Conservation (phyloP, 2,113 vertebrate genomes). For the Vanacampus margaritifer region DNA sequence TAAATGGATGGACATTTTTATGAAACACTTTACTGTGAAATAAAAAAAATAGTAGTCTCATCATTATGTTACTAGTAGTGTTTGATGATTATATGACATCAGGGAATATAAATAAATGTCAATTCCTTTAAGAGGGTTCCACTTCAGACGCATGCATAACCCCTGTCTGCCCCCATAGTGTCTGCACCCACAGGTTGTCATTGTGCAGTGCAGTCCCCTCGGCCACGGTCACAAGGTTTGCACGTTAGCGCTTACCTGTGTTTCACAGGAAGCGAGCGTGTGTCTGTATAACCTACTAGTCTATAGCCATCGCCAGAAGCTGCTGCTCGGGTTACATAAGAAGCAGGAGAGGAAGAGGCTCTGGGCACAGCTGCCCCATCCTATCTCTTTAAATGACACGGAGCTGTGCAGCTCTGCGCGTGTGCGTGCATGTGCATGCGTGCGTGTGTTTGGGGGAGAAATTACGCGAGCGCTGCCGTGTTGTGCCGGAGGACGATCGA, state of each 20-base stretch:
- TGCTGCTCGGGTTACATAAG: conserved; percentile 58
- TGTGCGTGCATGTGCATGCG: conserved; percentile 30
- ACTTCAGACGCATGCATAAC: too few relatives aligned
- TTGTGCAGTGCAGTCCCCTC: too few relatives aligned
- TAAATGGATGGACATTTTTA: too few relatives aligned
- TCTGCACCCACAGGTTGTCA: neutral
- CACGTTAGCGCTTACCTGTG: neutral
- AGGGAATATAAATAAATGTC: too few relatives aligned
- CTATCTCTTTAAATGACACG: conserved; percentile 66
- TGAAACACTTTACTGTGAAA: too few relatives aligned
- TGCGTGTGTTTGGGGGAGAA: conserved; percentile 38
- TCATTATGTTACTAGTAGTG: too few relatives aligned
- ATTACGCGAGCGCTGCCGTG: conserved; percentile 53
- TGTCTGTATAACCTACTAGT: too few relatives aligned
- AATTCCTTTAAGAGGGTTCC: too few relatives aligned
- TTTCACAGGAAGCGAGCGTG: neutral
- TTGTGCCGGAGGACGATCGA: conserved; percentile 42
- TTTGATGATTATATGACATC: too few relatives aligned
- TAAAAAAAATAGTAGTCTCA: too few relatives aligned
- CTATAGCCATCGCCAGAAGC: conserved; percentile 7
- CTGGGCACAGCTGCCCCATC: conserved; percentile 31
- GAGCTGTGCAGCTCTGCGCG: conserved; percentile 42
- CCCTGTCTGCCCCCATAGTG: too few relatives aligned
- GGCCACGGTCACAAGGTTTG: neutral
- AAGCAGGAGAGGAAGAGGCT: conserved; percentile 21